Evolutionary conservation across 2,888 invertebrate genomes (phyloP), one percentile per base, ranked within the genome.

Genomic region (Brachyptera putata): DNA sequence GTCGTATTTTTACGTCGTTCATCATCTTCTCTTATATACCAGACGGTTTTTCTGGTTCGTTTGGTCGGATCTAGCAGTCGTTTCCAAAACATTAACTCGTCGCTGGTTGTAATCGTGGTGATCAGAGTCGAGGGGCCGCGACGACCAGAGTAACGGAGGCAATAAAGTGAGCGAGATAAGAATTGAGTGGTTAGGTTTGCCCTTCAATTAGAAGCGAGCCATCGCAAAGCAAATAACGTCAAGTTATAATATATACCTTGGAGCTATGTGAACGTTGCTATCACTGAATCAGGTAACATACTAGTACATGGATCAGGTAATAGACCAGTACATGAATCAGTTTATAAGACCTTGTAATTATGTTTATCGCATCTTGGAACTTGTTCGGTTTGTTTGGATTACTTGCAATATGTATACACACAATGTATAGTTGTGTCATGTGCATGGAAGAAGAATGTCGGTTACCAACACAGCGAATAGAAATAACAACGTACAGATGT

Each of bases 41-140:
- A 39, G 5, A n/a, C 5, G 2, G 14, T 21, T 16, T 37, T 43
- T 43, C 16, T 18, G 43, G 18, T 43, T 18, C 11, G 16, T 43
- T 43, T 43, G 18, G 16, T 39, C 39, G 39, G n/a, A 39, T 39
- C 43, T 43, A 43, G 21, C 39, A 4, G 16, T 7, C n/a, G 9
- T 39, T 39, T 39, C 43, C 18, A 21, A 43, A 21, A 43, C 43
- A 18, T 43, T 43, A 5, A 43, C 43, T 18, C n/a, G 39, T 43
- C 18, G n/a, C n/a, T n/a, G n/a, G n/a, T 18, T 18, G 21, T 43
- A 43, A 43, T 43, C 43, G 21, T 21, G 18, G 21, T n/a, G 43
- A 43, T 43, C 43, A 43, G 3, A 21, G 37, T 37, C n/a, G 37
- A 13, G 7, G 39, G 39, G 39, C n/a, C 16, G n/a, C n/a, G n/a